These are phyloP conservation scores for Odontomachus brunneus DNA, from an alignment of 1,140 invertebrate genomes.

Conservation along the genomic window DNA sequence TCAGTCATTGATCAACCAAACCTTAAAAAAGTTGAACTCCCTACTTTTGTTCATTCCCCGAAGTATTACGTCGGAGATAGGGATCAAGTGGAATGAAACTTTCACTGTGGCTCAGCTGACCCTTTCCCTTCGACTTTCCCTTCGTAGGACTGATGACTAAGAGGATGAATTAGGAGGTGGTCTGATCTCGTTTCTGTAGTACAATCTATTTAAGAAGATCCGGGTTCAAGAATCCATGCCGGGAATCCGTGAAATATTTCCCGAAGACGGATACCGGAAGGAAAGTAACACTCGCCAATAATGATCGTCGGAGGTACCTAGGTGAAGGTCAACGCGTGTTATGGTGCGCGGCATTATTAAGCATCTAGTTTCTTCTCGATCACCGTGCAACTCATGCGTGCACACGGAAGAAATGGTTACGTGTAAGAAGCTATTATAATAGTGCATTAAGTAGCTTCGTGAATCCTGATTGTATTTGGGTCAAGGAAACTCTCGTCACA, in stretches of 20 bases:
- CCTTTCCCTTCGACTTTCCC: too few species aligned
- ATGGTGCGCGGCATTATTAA: conserved; percentile 25
- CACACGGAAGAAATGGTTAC: conserved; percentile 15
- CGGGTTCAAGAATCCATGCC: conserved; percentile 23
- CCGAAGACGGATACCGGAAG: conserved; percentile 35
- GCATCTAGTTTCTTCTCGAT: conserved; percentile 44
- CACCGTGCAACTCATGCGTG: conserved; percentile 1
- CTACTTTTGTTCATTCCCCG: too few species aligned
- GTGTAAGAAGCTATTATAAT: conserved; percentile 22
- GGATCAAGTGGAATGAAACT: neutral
- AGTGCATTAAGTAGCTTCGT: conserved; percentile 18
- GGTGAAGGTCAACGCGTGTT: conserved; percentile 49
- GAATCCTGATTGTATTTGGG: conserved; percentile 53
- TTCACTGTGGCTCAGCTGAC: neutral
- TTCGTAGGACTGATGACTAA: conserved; percentile 18
- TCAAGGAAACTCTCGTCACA: conserved; percentile 54
- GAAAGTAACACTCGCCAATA: conserved; percentile 32
- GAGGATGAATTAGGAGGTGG: neutral
- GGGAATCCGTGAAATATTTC: conserved; percentile 36
- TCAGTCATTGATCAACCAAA: too few species aligned
- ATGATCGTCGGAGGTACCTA: conserved; percentile 6
- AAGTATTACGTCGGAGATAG: too few species aligned
- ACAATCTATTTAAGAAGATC: conserved; percentile 17
- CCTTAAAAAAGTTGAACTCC: too few species aligned
- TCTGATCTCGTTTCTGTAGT: neutral